A percentile compares a stretch with the other conserved stretches of the same genome.
Evolutionary conservation across 2,113 vertebrate species (phyloP).

Genomic region (Indicator indicator): DNA sequence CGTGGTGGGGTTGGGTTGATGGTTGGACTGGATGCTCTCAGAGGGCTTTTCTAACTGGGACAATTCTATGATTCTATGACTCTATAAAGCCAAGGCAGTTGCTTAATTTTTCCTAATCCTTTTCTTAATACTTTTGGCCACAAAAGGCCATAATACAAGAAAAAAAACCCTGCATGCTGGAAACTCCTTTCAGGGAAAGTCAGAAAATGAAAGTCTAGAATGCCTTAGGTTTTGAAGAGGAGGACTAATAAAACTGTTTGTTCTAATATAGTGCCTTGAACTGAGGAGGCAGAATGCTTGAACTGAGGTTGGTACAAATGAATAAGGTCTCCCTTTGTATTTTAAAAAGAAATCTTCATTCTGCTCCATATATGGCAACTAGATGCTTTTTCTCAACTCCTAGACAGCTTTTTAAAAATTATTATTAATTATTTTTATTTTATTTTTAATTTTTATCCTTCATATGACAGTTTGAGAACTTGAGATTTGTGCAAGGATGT

Average conservation of each 20-base stretch:
- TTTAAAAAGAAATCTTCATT: not conserved
- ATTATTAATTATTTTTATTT: too few relatives aligned
- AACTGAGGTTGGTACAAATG: not conserved
- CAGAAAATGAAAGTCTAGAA: not conserved
- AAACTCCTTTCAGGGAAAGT: not conserved
- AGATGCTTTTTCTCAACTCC: not conserved
- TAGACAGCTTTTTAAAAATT: not conserved
- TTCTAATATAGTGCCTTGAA: not conserved
- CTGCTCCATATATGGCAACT: not conserved
- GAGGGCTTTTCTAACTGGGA: too few relatives aligned
- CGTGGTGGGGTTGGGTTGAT: too few relatives aligned
- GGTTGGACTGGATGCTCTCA: too few relatives aligned
- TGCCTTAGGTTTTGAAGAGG: not conserved
- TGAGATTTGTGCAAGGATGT: not conserved
- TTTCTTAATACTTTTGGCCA: not conserved
- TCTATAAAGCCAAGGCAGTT: not conserved
- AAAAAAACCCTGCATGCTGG: not conserved
- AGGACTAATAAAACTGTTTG: not conserved
- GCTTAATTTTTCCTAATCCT: not conserved
- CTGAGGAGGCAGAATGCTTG: not conserved
- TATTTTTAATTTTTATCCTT: not conserved
- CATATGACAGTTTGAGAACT: not conserved
- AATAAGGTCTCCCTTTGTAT: not conserved
- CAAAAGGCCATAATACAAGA: not conserved
- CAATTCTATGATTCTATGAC: too few relatives aligned